Conservation (phyloP, 2,888 invertebrate genomes). For the Andrena fulva region DNA sequence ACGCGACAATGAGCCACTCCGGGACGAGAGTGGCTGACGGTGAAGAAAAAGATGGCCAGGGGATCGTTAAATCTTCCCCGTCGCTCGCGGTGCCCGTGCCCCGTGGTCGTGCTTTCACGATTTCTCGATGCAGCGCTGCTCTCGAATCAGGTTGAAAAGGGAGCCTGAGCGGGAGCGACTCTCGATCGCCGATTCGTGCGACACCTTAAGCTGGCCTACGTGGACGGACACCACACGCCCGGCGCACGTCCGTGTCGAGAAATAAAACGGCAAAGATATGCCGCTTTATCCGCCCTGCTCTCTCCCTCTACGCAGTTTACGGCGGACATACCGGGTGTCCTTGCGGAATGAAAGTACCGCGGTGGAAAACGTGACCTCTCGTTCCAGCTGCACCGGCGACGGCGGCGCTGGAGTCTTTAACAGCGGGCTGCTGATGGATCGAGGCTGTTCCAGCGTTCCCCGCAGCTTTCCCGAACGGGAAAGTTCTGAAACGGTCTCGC, state of each 20-base stretch:
- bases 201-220: slow-evolving; percentile 58
- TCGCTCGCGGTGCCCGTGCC: neutral
- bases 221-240: slow-evolving; percentile 30
- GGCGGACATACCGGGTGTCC: slow-evolving; percentile 76
- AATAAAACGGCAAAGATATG: slow-evolving; percentile 70
- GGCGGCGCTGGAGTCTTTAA: neutral
- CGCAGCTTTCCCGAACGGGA: slow-evolving; percentile 37
- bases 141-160: slow-evolving; percentile 69
- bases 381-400: slow-evolving; percentile 55
- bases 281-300: slow-evolving; percentile 63
- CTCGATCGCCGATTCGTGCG: slow-evolving; percentile 65
- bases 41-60: neutral
- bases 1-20: slow-evolving; percentile 23
- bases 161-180: slow-evolving; percentile 42
- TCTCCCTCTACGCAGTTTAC: slow-evolving; percentile 49
- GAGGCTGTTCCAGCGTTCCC: neutral
- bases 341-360: slow-evolving; percentile 82
- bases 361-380: slow-evolving; percentile 79
- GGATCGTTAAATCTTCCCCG: slow-evolving; percentile 43
- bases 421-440: slow-evolving; percentile 3
- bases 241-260: slow-evolving; percentile 42
- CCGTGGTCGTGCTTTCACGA: slow-evolving; percentile 60
- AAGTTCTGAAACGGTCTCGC: slow-evolving; percentile 23
- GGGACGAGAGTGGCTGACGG: neutral
- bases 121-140: slow-evolving; percentile 68